These are phyloP conservation scores for Ceratotherium simum DNA, from an alignment of 2,113 vertebrate species.

Conservation along the genomic window DNA sequence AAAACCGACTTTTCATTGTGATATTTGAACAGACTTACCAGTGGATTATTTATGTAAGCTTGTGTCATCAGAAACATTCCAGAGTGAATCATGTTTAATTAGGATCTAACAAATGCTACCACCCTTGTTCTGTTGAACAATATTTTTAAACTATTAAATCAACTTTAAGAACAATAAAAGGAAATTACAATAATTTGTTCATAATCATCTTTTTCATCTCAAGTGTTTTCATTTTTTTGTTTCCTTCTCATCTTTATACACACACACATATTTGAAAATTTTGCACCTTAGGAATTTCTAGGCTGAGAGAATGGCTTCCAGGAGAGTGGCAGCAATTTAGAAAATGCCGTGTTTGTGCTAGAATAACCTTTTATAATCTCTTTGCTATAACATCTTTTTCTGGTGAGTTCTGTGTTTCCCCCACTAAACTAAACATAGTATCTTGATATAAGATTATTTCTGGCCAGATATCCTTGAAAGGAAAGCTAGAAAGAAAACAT, in stretches of 20 bases:
- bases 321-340: background rate
- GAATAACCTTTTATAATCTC: background rate
- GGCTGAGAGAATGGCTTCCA: background rate
- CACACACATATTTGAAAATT: background rate
- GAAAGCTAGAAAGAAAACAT: background rate
- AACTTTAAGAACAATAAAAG: conserved; percentile 23
- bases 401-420: background rate
- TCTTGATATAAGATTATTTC: background rate
- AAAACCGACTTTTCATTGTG: background rate
- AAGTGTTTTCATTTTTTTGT: conserved; percentile 49
- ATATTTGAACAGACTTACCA: background rate
- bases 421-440: background rate
- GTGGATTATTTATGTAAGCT: conserved; percentile 15
- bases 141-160: conserved; percentile 65
- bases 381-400: background rate
- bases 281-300: background rate
- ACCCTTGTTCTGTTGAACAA: conserved; percentile 42
- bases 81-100: conserved; percentile 58
- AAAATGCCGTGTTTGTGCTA: background rate
- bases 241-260: conserved; percentile 4
- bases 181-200: conserved; percentile 61
- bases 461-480: background rate
- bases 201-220: conserved; percentile 26
- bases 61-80: conserved; percentile 37
- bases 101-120: conserved; percentile 39